Conservation (phyloP, 1,140 invertebrate species). For the Cylas formicarius region DNA sequence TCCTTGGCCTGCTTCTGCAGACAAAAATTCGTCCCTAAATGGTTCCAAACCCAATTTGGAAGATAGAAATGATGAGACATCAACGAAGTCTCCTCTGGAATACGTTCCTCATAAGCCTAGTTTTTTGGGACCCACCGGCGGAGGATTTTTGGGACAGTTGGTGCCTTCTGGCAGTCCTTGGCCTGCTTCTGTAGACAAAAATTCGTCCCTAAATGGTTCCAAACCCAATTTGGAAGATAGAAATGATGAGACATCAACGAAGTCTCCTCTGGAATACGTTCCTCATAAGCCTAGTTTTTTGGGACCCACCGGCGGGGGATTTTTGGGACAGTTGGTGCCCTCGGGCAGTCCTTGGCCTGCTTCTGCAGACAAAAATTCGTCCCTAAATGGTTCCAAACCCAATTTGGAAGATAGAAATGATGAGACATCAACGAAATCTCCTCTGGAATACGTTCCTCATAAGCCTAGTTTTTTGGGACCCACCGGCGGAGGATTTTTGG, state of each 20-base stretch:
- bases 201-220: neutral
- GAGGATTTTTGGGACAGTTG: neutral
- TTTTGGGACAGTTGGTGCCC: constrained; percentile 2
- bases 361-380: too few species aligned
- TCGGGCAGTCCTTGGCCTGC: constrained; percentile 17
- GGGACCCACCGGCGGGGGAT: neutral
- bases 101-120: constrained; percentile 5
- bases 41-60: neutral
- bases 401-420: neutral
- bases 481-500: neutral
- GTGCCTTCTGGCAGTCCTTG: constrained; percentile 10
- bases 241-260: neutral
- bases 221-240: neutral
- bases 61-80: neutral
- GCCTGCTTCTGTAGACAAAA: neutral
- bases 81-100: constrained; percentile 2
- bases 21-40: neutral
- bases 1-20: constrained; percentile 13
- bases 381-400: neutral
- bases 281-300: constrained; percentile 13
- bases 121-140: constrained; percentile 8
- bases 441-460: neutral
- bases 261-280: constrained; percentile 7
- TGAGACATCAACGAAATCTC: neutral
- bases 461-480: constrained; percentile 12